Percentiles rank a stretch among this genome's conserved stretches.
Conservation (phyloP, 2,113 vertebrate species). For the Paralichthys olivaceus region DNA sequence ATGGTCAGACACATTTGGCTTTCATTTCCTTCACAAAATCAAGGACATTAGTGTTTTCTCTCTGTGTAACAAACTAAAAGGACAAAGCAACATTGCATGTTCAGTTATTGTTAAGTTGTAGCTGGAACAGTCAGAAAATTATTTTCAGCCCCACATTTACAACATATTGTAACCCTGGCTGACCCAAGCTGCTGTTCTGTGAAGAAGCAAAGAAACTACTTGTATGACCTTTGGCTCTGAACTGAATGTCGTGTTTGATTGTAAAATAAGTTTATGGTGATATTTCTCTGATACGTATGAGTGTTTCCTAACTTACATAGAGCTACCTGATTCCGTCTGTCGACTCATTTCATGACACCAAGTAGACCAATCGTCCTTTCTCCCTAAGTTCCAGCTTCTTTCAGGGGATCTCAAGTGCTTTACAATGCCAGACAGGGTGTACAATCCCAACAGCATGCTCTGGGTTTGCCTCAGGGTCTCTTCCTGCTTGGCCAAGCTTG, state of each 20-base stretch:
- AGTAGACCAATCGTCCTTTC: neutral
- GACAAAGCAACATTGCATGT: too few relatives aligned
- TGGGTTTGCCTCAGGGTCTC: neutral
- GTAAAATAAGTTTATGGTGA: neutral
- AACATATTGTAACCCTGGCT: neutral
- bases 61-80: too few relatives aligned
- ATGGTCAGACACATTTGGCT: too few relatives aligned
- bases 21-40: too few relatives aligned
- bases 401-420: neutral
- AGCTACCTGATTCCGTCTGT: neutral
- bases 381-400: neutral
- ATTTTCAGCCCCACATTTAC: neutral
- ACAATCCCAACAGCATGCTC: neutral
- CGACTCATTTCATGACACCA: neutral
- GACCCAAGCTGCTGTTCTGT: neutral
- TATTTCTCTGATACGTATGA: neutral
- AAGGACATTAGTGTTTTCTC: too few relatives aligned
- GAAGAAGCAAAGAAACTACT: neutral
- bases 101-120: constrained; percentile 3
- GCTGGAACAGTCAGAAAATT: neutral
- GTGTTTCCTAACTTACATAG: neutral
- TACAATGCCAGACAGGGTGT: constrained; percentile 8
- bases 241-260: neutral
- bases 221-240: too few relatives aligned
- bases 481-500: neutral